Conservation (phyloP, 2,113 vertebrate genomes). For the Macquaria australasica region DNA sequence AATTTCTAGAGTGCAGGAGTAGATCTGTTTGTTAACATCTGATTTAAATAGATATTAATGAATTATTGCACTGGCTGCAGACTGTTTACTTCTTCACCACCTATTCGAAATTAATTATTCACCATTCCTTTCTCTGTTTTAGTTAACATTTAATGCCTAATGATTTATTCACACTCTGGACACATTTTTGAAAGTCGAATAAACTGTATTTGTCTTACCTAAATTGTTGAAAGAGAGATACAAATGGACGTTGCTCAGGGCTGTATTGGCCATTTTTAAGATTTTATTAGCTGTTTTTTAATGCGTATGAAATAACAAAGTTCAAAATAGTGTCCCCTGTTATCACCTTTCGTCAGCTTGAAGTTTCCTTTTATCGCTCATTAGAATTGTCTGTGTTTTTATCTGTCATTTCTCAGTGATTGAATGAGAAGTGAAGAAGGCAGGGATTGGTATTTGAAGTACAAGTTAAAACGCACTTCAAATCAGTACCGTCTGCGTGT, state of each 20-base stretch:
- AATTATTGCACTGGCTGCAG: constrained; percentile 69
- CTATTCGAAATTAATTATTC: constrained; percentile 80
- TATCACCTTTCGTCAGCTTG: constrained; percentile 27
- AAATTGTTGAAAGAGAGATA: constrained; percentile 67
- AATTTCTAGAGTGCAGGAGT: constrained; percentile 2
- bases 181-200: constrained; percentile 76
- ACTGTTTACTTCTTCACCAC: constrained; percentile 81
- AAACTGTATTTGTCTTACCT: constrained; percentile 72
- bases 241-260: constrained; percentile 72
- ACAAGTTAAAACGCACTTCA: constrained; percentile 45
- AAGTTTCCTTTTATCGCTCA: constrained; percentile 21
- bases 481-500: constrained; percentile 11
- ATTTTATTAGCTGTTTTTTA: constrained; percentile 44
- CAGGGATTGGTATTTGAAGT: constrained; percentile 37
- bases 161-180: constrained; percentile 80
- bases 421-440: constrained; percentile 23
- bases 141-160: constrained; percentile 82
- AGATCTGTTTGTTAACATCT: constrained; percentile 73
- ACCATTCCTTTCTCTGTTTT: constrained; percentile 72
- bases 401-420: constrained; percentile 19
- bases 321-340: constrained; percentile 31
- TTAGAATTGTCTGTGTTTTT: constrained; percentile 27
- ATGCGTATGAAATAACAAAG: constrained; percentile 26
- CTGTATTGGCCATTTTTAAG: constrained; percentile 68
- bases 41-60: constrained; percentile 80